Evolutionary conservation across 2,888 invertebrate species (phyloP).

Genomic region (Nyleta sp.): DNA sequence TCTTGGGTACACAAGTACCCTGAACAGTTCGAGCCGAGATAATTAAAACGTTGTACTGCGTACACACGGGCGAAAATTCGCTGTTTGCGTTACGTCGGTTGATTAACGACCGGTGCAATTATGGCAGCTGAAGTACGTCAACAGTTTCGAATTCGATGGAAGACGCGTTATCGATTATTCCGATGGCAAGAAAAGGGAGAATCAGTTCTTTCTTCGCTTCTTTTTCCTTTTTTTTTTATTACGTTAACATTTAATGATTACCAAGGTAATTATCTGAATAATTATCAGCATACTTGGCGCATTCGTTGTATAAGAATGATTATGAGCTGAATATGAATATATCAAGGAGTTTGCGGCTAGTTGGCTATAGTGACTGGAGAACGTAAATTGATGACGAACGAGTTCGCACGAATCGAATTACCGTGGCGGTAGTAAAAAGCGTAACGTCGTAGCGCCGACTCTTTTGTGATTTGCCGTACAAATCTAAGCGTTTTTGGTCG

Average conservation of each 20-base stretch:
- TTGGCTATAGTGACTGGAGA: constrained; percentile 36
- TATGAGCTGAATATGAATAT: constrained; percentile 39
- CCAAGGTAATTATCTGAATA: constrained; percentile 40
- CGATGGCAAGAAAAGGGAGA: too few species aligned
- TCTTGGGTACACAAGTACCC: too few species aligned
- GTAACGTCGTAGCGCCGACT: constrained; percentile 39
- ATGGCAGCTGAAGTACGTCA: too few species aligned
- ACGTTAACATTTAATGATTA: constrained; percentile 31
- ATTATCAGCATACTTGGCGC: constrained; percentile 32
- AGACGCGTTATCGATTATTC: too few species aligned
- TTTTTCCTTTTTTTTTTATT: constrained; percentile 16
- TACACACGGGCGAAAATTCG: too few species aligned
- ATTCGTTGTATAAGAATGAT: constrained; percentile 52
- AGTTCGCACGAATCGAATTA: constrained; percentile 53
- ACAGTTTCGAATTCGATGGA: too few species aligned
- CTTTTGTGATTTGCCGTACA: constrained; percentile 26
- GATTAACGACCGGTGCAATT: too few species aligned
- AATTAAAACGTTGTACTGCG: too few species aligned
- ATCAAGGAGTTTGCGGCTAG: constrained; percentile 42
- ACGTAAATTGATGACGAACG: constrained; percentile 54
- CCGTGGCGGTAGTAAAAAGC: constrained; percentile 46
- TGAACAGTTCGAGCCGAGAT: too few species aligned
- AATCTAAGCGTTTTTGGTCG: constrained; percentile 29
- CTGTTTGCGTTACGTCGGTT: too few species aligned
- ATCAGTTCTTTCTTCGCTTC: background rate